These are phyloP conservation scores for Muscicapa striata DNA, from an alignment of 2,797 vertebrate genomes.

Conservation along the genomic window DNA sequence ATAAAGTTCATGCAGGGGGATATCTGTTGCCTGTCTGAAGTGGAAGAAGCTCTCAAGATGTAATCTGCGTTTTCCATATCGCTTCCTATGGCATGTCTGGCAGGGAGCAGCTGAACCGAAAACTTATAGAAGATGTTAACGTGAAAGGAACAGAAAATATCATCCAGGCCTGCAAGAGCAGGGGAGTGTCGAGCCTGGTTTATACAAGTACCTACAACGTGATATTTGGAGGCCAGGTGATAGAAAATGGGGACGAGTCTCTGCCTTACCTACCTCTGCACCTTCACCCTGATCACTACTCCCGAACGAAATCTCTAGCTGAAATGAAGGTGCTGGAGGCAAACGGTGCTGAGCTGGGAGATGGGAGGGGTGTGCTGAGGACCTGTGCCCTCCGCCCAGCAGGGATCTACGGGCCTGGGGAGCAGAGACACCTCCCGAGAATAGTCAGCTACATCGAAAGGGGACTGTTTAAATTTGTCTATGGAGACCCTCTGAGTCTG, in stretches of 20 bases:
- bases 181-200: constrained; percentile 82
- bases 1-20: constrained; percentile 84
- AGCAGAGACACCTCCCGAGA: constrained; percentile 92
- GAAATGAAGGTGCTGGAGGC: constrained; percentile 90
- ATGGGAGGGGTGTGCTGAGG: constrained; percentile 72
- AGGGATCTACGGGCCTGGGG: constrained; percentile 95
- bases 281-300: constrained; percentile 94
- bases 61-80: constrained; percentile 89
- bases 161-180: constrained; percentile 81
- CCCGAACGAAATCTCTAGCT: constrained; percentile 91
- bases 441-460: constrained; percentile 89
- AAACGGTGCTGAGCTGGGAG: constrained; percentile 73
- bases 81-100: constrained; percentile 98
- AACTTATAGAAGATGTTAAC: constrained; percentile 88
- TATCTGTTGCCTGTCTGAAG: constrained; percentile 78
- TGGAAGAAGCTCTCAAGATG: constrained; percentile 79
- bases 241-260: constrained; percentile 90
- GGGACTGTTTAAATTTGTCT: constrained; percentile 91
- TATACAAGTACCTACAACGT: constrained; percentile 97
- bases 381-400: constrained; percentile 91
- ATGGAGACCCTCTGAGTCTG: constrained; percentile 84
- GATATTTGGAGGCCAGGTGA: constrained; percentile 91
- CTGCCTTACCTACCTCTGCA: constrained; percentile 93
- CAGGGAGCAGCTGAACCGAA: constrained; percentile 87
- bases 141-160: constrained; percentile 88